Conservation (phyloP, 2,797 vertebrate genomes). For the Protosalanx chinensis region DNA sequence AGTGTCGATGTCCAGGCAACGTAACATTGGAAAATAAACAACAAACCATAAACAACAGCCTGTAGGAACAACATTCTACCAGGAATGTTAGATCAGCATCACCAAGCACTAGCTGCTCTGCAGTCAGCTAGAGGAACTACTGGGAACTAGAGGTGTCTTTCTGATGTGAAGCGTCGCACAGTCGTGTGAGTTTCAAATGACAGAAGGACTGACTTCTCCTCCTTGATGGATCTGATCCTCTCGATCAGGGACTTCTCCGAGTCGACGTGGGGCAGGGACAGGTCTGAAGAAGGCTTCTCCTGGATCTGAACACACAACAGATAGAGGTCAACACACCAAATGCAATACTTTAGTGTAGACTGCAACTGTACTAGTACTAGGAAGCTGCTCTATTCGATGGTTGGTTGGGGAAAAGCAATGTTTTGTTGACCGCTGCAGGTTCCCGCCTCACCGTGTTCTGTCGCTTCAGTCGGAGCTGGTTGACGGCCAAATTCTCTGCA, state of each 20-base stretch:
- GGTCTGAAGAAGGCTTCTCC: conserved; percentile 46
- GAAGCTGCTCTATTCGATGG: not conserved
- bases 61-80: too few species aligned
- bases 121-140: too few species aligned
- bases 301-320: conserved; percentile 53
- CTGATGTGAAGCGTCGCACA: too few species aligned
- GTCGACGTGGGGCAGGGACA: conserved; percentile 43
- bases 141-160: too few species aligned
- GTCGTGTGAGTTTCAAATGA: too few species aligned
- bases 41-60: too few species aligned
- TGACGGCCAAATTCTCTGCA: conserved; percentile 83
- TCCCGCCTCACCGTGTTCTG: conserved; percentile 80
- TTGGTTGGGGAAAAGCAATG: not conserved
- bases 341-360: not conserved
- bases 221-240: conserved; percentile 87
- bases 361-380: not conserved
- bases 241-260: conserved; percentile 78
- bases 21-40: too few species aligned
- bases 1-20: too few species aligned
- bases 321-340: conserved; percentile 6
- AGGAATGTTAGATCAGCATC: too few species aligned
- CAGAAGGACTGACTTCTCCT: conserved; percentile 83
- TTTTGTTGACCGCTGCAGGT: too few species aligned
- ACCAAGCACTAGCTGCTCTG: too few species aligned
- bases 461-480: conserved; percentile 80